These are phyloP conservation scores for Tetropium fuscum DNA, from an alignment of 2,888 invertebrate genomes.

Conservation along the genomic window DNA sequence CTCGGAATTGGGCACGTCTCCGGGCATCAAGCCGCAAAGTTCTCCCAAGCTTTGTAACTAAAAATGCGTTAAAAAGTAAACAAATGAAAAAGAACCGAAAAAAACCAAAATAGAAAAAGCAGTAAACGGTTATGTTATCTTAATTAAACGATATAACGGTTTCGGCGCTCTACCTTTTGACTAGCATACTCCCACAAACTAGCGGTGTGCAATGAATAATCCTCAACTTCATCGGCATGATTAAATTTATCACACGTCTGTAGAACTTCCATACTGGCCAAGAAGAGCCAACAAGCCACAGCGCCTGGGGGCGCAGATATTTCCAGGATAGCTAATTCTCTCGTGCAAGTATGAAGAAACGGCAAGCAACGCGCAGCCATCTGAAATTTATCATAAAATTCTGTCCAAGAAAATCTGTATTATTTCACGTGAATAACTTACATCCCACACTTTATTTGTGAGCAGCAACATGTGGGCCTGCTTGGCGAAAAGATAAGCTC, in stretches of 20 bases:
- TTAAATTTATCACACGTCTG: conserved; percentile 81
- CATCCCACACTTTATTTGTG: conserved; percentile 84
- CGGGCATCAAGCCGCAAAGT: conserved; percentile 91
- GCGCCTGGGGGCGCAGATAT: conserved; percentile 85
- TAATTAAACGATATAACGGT: too few relatives aligned
- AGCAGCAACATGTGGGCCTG: conserved; percentile 88
- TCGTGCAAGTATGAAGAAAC: conserved; percentile 90
- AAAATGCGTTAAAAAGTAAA: too few relatives aligned
- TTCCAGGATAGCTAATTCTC: conserved; percentile 86
- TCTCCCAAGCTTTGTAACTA: conserved; percentile 88
- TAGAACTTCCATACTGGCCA: conserved; percentile 88
- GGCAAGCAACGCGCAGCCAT: conserved; percentile 90
- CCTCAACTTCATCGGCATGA: conserved; percentile 76
- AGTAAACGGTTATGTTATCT: too few relatives aligned
- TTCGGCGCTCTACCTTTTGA: conserved; percentile 59
- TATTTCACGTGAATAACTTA: conserved; percentile 58
- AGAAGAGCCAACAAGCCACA: conserved; percentile 91
- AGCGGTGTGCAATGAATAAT: conserved; percentile 87
- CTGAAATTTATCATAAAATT: conserved; percentile 60
- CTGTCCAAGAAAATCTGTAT: background rate
- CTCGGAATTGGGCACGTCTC: conserved; percentile 82
- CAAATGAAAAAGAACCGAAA: too few relatives aligned
- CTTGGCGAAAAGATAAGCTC: conserved; percentile 93
- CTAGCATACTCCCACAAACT: conserved; percentile 89
- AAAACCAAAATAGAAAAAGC: too few relatives aligned